A percentile compares a stretch with the other conserved stretches of the same genome.
phyloP scores from a whole-genome alignment of 2,888 invertebrate species.

The Plebejus argus region DNA sequence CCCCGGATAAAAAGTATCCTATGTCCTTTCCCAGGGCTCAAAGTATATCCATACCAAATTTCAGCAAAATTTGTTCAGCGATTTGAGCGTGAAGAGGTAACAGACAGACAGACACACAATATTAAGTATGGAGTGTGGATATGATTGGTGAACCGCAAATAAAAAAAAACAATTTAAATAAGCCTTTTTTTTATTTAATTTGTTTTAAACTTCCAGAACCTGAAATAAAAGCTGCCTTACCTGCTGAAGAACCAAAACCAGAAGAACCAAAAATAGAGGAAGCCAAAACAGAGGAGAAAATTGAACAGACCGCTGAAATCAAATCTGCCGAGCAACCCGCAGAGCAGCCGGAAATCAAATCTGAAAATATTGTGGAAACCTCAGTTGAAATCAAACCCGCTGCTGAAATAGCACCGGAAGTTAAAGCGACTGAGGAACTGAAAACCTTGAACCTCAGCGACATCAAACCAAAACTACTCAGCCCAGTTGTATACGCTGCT shows the following conservation, averaged over 20 bases:
- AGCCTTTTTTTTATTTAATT: too few relatives aligned
- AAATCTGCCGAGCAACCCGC: conserved; percentile 37
- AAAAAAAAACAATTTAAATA: too few relatives aligned
- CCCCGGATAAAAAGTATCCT: too few relatives aligned
- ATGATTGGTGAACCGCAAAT: too few relatives aligned
- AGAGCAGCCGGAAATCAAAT: conserved; percentile 34
- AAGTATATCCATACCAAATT: too few relatives aligned
- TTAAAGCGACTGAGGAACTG: conserved; percentile 36
- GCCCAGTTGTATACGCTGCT: conserved; percentile 35
- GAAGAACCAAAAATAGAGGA: conserved; percentile 43
- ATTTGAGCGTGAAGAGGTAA: too few relatives aligned
- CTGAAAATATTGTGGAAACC: conserved; percentile 32
- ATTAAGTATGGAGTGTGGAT: too few relatives aligned
- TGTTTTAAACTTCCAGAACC: conserved; percentile 38
- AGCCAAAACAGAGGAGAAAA: conserved; percentile 36
- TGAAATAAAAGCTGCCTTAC: conserved; percentile 33
- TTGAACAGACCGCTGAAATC: conserved; percentile 35
- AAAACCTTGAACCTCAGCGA: conserved; percentile 32
- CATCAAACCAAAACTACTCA: conserved; percentile 34
- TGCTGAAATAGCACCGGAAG: conserved; percentile 34
- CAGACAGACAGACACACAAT: too few relatives aligned
- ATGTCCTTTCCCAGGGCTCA: too few relatives aligned
- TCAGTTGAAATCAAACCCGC: conserved; percentile 34
- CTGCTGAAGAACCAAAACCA: conserved; percentile 32
- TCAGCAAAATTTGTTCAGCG: too few relatives aligned